Percentiles rank a stretch among this genome's conserved stretches.
Conservation (phyloP, 1,140 invertebrate species). For the Aricia agestis region DNA sequence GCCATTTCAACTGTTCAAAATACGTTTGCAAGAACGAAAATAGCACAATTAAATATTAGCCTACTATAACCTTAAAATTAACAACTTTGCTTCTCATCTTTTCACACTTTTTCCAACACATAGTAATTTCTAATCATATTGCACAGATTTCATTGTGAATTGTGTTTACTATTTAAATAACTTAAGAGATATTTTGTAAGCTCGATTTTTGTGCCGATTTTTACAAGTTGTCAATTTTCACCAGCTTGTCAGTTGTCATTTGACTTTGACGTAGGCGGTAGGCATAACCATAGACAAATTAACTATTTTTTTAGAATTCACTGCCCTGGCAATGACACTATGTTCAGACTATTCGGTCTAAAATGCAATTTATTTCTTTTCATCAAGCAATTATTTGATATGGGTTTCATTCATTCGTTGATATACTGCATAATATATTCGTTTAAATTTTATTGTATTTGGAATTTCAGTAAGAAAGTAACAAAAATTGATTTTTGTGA, state of each 20-base stretch:
- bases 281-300: conserved; percentile 10
- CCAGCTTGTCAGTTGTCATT: conserved; percentile 41
- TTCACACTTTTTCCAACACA: conserved; percentile 21
- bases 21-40: conserved; percentile 44
- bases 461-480: too few species aligned
- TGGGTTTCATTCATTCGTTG: too few species aligned
- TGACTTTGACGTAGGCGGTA: conserved; percentile 22
- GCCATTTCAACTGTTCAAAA: conserved; percentile 58
- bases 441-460: too few species aligned
- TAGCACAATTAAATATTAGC: conserved; percentile 47
- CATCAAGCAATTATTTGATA: too few species aligned
- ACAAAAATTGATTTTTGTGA: too few species aligned
- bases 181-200: background rate
- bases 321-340: background rate
- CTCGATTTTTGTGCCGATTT: background rate
- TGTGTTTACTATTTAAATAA: background rate
- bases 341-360: background rate
- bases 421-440: too few species aligned
- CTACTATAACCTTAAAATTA: conserved; percentile 64
- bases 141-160: background rate
- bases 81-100: conserved; percentile 13
- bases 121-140: conserved; percentile 21
- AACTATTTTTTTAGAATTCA: conserved; percentile 8
- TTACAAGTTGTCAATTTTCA: conserved; percentile 49
- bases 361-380: too few species aligned